phyloP scores from a whole-genome alignment of 2,113 vertebrate genomes.

The Gymnorhina tibicen region DNA sequence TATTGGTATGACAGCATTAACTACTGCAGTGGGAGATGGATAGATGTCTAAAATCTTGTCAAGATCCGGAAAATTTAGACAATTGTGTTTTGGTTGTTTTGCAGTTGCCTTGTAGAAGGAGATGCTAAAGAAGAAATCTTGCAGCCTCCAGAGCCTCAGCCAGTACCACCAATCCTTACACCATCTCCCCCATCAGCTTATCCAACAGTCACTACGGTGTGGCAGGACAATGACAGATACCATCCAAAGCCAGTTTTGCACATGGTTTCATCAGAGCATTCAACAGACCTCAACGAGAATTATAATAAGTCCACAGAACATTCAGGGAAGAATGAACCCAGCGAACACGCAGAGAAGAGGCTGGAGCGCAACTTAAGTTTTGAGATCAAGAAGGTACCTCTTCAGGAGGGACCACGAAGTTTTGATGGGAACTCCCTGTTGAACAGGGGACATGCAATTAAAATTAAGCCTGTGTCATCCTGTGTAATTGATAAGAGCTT shows the following conservation, averaged over 20 bases:
- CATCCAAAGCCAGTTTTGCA: conserved; percentile 96
- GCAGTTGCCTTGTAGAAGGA: conserved; percentile 87
- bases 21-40: background rate
- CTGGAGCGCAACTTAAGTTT: conserved; percentile 90
- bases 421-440: conserved; percentile 85
- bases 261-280: conserved; percentile 77
- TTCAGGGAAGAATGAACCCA: conserved; percentile 65
- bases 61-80: background rate
- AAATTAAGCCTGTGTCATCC: conserved; percentile 75
- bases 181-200: conserved; percentile 95
- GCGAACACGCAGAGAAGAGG: conserved; percentile 74
- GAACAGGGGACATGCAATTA: conserved; percentile 86
- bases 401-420: conserved; percentile 91
- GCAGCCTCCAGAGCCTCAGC: conserved; percentile 93
- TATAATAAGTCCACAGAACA: conserved; percentile 79
- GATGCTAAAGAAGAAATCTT: conserved; percentile 97
- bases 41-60: background rate
- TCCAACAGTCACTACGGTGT: conserved; percentile 92
- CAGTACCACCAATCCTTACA: conserved; percentile 94
- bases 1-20: background rate
- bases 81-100: conserved; percentile 32
- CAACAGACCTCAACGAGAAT: conserved; percentile 91
- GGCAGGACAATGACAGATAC: conserved; percentile 95
- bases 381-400: conserved; percentile 94
- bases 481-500: conserved; percentile 62